These are phyloP conservation scores for Lordiphosa stackelbergi DNA, from an alignment of 1,140 invertebrate genomes.

Conservation along the genomic window DNA sequence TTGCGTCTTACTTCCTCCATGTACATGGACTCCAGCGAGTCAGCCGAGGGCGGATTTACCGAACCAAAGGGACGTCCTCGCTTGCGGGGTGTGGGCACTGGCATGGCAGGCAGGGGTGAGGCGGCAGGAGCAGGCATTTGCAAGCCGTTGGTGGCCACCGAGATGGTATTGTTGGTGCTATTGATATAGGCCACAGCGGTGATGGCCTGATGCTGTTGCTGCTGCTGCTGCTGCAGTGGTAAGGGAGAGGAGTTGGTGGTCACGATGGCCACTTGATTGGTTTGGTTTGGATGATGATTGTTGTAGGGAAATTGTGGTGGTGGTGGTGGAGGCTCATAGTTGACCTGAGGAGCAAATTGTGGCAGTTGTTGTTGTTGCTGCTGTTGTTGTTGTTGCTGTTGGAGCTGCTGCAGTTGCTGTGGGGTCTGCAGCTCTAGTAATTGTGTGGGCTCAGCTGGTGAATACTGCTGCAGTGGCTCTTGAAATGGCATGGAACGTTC, in stretches of 20 bases:
- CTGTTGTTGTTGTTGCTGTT: constrained; percentile 43
- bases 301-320: constrained; percentile 19
- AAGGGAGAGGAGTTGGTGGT: constrained; percentile 1
- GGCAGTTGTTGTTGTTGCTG: constrained; percentile 27
- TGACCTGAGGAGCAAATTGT: constrained; percentile 9
- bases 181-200: constrained; percentile 62
- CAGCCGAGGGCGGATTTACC: constrained; percentile 33
- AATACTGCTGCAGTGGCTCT: constrained; percentile 64
- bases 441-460: constrained; percentile 49
- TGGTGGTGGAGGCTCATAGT: constrained; percentile 18
- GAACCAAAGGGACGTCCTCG: constrained; percentile 57
- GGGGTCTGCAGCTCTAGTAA: constrained; percentile 57
- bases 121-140: constrained; percentile 8
- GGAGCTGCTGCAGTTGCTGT: constrained; percentile 56
- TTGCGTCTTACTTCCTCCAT: constrained; percentile 67
- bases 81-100: constrained; percentile 44
- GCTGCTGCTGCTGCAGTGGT: not conserved
- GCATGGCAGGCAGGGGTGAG: constrained; percentile 6
- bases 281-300: constrained; percentile 6
- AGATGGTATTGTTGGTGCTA: constrained; percentile 59
- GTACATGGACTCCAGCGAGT: constrained; percentile 55
- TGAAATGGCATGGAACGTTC: constrained; percentile 56
- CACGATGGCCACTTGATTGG: not conserved
- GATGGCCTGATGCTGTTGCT: constrained; percentile 40
- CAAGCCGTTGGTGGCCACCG: constrained; percentile 50